phyloP scores from a whole-genome alignment of 1,140 invertebrate genomes.

The Homalodisca vitripennis region DNA sequence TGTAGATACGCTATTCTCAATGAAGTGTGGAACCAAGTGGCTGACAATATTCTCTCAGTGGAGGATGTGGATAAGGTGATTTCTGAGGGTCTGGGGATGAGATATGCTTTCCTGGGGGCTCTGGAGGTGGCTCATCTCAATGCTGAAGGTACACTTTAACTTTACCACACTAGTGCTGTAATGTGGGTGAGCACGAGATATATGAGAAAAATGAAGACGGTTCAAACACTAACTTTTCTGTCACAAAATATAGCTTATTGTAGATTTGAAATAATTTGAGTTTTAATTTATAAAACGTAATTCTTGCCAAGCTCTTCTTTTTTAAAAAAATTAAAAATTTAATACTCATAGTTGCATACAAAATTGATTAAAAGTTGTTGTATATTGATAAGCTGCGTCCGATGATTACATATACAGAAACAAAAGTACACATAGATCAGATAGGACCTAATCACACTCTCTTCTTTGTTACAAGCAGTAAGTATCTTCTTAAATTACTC shows the following conservation, averaged over 20 bases:
- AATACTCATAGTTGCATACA: no score
- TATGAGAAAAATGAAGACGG: not conserved
- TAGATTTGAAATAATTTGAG: not conserved
- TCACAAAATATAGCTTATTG: not conserved
- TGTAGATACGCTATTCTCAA: constrained; percentile 87
- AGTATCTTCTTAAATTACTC: no score
- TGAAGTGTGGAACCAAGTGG: constrained; percentile 87
- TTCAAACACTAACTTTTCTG: not conserved
- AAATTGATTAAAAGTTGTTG: no score
- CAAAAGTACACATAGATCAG: no score
- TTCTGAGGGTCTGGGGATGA: constrained; percentile 89
- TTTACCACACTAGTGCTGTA: not conserved
- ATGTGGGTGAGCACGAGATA: not conserved
- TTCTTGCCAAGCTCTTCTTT: not conserved
- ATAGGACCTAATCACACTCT: no score
- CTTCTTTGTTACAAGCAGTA: no score
- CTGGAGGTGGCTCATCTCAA: constrained; percentile 94
- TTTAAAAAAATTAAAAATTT: not conserved
- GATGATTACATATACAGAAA: no score
- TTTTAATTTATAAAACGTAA: not conserved
- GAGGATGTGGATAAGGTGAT: constrained; percentile 92
- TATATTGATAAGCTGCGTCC: no score
- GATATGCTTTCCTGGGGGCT: constrained; percentile 93
- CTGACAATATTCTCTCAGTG: constrained; percentile 79
- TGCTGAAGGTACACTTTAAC: constrained; percentile 70